phyloP scores from a whole-genome alignment of 2,113 vertebrate species.

The Onychorhynchus coronatus region DNA sequence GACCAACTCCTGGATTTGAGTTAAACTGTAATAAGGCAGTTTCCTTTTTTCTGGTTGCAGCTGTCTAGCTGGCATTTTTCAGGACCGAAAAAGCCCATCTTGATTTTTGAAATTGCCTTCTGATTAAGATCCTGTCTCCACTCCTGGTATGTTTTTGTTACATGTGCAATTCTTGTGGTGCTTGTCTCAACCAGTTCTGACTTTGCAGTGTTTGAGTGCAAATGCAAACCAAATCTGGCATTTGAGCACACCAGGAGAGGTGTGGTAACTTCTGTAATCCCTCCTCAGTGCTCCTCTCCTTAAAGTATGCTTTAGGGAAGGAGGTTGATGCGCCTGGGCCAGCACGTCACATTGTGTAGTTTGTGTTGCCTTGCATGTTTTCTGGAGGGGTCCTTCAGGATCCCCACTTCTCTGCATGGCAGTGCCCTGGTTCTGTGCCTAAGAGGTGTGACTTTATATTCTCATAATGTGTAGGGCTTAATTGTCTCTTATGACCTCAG shows the following conservation, averaged over 20 bases:
- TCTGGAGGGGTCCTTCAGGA: not conserved
- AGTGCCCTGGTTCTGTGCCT: not conserved
- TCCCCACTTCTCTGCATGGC: not conserved
- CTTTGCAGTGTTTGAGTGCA: not conserved
- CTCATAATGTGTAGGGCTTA: not conserved
- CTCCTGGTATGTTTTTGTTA: not conserved
- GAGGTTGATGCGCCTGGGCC: not conserved
- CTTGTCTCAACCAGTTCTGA: not conserved
- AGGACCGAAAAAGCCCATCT: not conserved
- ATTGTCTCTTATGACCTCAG: not conserved
- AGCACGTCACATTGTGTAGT: accelerated
- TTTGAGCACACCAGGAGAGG: not conserved
- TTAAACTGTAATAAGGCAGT: not conserved
- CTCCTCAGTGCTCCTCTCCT: not conserved
- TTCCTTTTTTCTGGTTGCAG: not conserved
- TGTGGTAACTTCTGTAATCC: not conserved
- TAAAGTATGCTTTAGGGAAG: not conserved
- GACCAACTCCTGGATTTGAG: not conserved
- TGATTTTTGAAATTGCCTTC: not conserved
- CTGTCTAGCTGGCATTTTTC: not conserved
- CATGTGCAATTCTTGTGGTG: accelerated
- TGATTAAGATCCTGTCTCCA: not conserved
- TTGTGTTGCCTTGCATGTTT: not conserved
- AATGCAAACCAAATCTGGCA: not conserved
- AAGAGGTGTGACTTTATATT: not conserved